A percentile compares a stretch with the other conserved stretches of the same genome.
phyloP scores from a whole-genome alignment of 2,797 vertebrate species.

The Protosalanx chinensis region DNA sequence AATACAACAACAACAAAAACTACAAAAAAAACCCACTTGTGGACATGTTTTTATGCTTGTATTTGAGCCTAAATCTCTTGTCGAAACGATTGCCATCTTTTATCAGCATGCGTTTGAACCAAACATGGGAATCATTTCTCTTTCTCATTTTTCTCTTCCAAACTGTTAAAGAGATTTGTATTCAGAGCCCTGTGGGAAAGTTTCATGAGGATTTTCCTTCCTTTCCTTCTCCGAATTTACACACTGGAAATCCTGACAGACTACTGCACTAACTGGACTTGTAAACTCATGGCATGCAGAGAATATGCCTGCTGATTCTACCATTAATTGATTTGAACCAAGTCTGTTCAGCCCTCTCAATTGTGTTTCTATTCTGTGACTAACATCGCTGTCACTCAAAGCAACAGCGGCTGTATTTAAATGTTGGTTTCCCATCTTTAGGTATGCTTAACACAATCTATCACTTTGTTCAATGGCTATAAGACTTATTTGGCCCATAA shows the following conservation, averaged over 20 bases:
- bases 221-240: conserved; percentile 14
- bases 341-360: conserved; percentile 1
- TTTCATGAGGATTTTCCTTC: conserved; percentile 39
- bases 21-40: conserved; percentile 25
- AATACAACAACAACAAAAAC: background rate
- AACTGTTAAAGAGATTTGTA: conserved; percentile 66
- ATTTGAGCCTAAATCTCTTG: conserved; percentile 47
- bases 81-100: conserved; percentile 48
- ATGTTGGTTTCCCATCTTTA: conserved; percentile 31
- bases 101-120: conserved; percentile 53
- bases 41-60: conserved; percentile 52
- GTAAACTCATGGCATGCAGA: background rate
- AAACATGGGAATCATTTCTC: conserved; percentile 53
- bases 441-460: conserved; percentile 25
- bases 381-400: conserved; percentile 15
- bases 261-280: background rate
- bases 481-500: conserved; percentile 17
- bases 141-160: conserved; percentile 70
- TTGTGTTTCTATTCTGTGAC: conserved; percentile 12
- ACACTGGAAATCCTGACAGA: background rate
- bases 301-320: background rate
- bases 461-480: conserved; percentile 12
- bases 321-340: background rate
- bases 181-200: conserved; percentile 67
- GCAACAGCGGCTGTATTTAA: conserved; percentile 11